Base-by-base conservation (phyloP, 30 jellyfish, hydroid and myxozoan species). In the Aurelia sp. region DNA sequence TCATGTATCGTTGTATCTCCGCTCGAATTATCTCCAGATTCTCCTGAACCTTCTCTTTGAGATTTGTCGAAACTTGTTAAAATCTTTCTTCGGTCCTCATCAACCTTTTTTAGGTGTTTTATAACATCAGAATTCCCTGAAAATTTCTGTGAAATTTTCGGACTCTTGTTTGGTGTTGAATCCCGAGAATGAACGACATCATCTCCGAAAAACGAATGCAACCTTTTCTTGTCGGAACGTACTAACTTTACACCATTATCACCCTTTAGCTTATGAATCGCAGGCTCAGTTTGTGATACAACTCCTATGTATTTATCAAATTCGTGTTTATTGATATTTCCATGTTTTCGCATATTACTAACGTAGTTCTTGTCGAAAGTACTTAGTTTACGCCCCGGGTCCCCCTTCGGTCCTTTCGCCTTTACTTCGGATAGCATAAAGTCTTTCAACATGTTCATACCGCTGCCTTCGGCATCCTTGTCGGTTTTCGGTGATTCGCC, bases 381-480 rank as follows among this genome's bases (percentile, higher is more conserved):
- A 44, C 51, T 31, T 19, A 33, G 37, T 12, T 82, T 82, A 57
- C 22, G 58, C 48, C 91, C 91, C 77, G 59, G 40, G 79, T 82
- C 91, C 78, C 91, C 91, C 22, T 82, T 82, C 67, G 3, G 50
- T 67, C 62, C 79, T 58, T 74, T 71, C 44, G 81, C 85, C 15
- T 57, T 64, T n/a, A 35, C 71, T 40, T 69, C 85, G 73, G 85
- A 68, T 6, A 62, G 64, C 79, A 69, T 61, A 71, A 82, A 82
- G 79, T 82, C 91, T 40, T 82, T 82, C 73, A 82, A 37, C 78
- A 82, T 58, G 19, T 19, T 35, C 53, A 48, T 58, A 12, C 81
- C 91, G 91, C 91, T 82, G 78, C 85, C 81, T 69, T 59, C 91
- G 71, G 78, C 81, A 30, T 75, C 71, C 86, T 59, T 27, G 86